Percentiles rank a stretch among this genome's conserved stretches.
Conservation (phyloP, 2,797 vertebrate species). For the Diceros bicornis region DNA sequence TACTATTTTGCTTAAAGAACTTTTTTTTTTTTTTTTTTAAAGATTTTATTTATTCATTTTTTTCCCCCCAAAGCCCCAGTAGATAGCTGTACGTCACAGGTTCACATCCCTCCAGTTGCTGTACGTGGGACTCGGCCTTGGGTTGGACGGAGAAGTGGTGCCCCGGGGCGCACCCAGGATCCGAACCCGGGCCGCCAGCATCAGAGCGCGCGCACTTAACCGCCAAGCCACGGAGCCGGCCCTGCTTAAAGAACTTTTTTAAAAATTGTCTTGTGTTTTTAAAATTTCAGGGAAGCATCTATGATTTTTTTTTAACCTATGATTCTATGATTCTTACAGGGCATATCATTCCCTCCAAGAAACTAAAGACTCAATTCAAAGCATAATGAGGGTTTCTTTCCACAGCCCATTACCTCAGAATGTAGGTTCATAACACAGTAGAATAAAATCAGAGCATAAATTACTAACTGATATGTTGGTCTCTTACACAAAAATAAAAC, state of each 20-base stretch:
- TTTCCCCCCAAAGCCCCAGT: too few species aligned
- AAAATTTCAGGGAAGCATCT: conserved; percentile 39
- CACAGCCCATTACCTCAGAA: not conserved
- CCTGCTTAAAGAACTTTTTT: conserved; percentile 1
- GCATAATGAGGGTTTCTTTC: not conserved
- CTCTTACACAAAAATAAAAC: conserved; percentile 49
- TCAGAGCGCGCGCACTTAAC: too few species aligned
- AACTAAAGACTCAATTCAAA: conserved; percentile 53
- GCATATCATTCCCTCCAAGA: not conserved
- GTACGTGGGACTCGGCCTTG: too few species aligned
- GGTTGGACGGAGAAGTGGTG: too few species aligned
- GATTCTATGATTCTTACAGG: conserved; percentile 38
- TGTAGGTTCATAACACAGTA: conserved; percentile 8
- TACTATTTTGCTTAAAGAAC: conserved; percentile 38
- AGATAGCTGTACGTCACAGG: too few species aligned
- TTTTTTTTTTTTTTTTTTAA: too few species aligned
- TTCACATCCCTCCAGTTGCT: too few species aligned
- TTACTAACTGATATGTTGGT: not conserved
- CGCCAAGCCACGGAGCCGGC: too few species aligned
- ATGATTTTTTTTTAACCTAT: not conserved
- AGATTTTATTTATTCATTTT: too few species aligned
- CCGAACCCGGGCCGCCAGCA: too few species aligned
- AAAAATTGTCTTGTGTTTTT: not conserved
- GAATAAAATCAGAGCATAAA: conserved; percentile 35
- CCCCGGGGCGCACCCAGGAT: too few species aligned